Conservation (phyloP, 1,140 invertebrate genomes). For the Euura lappo region DNA sequence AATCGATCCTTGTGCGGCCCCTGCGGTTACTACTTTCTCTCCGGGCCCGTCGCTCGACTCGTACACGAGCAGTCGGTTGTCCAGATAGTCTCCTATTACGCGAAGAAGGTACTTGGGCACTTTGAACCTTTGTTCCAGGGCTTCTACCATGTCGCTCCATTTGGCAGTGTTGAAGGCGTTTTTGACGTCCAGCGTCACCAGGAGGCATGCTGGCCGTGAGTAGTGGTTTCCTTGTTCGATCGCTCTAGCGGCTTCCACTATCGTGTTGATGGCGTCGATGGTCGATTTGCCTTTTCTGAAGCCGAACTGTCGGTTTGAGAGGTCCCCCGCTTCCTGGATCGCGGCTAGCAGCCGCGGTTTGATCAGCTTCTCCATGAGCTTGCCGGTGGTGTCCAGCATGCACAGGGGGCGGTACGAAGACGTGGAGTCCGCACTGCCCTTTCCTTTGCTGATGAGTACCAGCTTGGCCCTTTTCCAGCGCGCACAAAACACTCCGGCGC, state of each 20-base stretch:
- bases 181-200: slow-evolving; percentile 26
- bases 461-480: slow-evolving; percentile 27
- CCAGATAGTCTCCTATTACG: slow-evolving; percentile 27
- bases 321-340: slow-evolving; percentile 22
- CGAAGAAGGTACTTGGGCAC: slow-evolving; percentile 21
- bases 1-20: slow-evolving; percentile 53
- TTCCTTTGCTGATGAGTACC: slow-evolving; percentile 25
- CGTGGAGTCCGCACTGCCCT: slow-evolving; percentile 12
- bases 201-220: slow-evolving; percentile 30
- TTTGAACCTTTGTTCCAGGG: slow-evolving; percentile 19
- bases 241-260: slow-evolving; percentile 18
- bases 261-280: slow-evolving; percentile 1
- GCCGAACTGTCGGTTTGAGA: slow-evolving; percentile 28
- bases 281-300: slow-evolving; percentile 16
- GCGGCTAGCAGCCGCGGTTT: slow-evolving; percentile 27
- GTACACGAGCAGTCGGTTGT: slow-evolving; percentile 8
- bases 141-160: slow-evolving; percentile 28
- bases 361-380: slow-evolving; percentile 16
- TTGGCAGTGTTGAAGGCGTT: slow-evolving; percentile 37
- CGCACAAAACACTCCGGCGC: slow-evolving; percentile 12
- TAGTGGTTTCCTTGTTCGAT: slow-evolving; percentile 20
- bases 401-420: neutral
- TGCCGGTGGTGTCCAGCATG: slow-evolving; percentile 14
- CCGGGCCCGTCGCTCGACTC: neutral
- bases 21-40: slow-evolving; percentile 32